Evolutionary conservation across 2,888 invertebrate genomes (phyloP).

Genomic region (Hirtodrosophila duncani): DNA sequence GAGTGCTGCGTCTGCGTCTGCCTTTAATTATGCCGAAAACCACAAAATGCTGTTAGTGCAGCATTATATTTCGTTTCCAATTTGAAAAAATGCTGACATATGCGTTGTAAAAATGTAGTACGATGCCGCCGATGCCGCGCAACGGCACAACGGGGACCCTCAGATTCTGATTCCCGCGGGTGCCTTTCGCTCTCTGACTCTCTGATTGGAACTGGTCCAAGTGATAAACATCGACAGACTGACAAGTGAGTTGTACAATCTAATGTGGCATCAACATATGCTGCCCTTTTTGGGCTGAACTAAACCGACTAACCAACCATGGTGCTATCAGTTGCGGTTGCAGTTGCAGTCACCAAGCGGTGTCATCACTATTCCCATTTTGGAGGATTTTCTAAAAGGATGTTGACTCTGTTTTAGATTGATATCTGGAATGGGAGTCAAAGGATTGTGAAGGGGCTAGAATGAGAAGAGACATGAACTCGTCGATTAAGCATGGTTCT

Average conservation of each 20-base stretch:
- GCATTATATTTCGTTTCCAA: conserved; percentile 62
- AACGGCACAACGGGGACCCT: conserved; percentile 1
- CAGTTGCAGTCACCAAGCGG: conserved; percentile 1
- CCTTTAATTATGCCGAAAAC: conserved; percentile 74
- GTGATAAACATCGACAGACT: conserved; percentile 49
- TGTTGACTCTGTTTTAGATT: conserved; percentile 65
- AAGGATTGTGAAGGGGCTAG: too few species aligned
- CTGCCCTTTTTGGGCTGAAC: conserved; percentile 41
- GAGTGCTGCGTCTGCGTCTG: conserved; percentile 42
- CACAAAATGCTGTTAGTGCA: conserved; percentile 74
- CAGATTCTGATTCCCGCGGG: conserved; percentile 51
- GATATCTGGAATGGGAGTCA: too few species aligned
- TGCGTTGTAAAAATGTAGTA: conserved; percentile 70
- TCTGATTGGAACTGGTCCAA: conserved; percentile 75
- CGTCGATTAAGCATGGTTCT: too few species aligned
- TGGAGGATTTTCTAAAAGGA: too few species aligned
- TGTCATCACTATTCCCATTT: background rate
- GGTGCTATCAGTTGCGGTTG: conserved; percentile 58
- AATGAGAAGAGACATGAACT: too few species aligned
- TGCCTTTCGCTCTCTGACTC: conserved; percentile 69
- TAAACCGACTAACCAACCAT: conserved; percentile 18
- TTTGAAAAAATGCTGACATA: conserved; percentile 77
- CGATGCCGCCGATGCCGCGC: conserved; percentile 42
- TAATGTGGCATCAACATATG: conserved; percentile 79
- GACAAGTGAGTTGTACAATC: conserved; percentile 77